Evolutionary conservation across 2,888 invertebrate genomes (phyloP).

Genomic region (Rhamnusium bicolor): DNA sequence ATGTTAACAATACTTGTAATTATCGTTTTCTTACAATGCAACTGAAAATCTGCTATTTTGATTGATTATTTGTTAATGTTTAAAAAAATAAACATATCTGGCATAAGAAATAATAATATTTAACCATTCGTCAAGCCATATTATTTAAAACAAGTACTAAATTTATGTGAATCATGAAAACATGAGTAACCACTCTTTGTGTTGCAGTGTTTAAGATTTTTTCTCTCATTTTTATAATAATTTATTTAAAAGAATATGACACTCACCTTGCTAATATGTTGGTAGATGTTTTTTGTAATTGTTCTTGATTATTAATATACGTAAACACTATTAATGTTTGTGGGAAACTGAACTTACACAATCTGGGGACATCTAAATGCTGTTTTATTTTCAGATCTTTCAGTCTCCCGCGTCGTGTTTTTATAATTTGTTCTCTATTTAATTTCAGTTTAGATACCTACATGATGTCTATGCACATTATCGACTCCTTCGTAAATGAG

Average conservation of each 20-base stretch:
- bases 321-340: slow-evolving; percentile 63
- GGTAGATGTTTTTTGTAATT: slow-evolving; percentile 13
- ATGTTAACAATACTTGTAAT: slow-evolving; percentile 61
- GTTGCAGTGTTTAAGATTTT: slow-evolving; percentile 6
- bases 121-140: background rate
- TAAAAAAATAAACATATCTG: background rate
- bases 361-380: slow-evolving; percentile 70
- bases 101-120: background rate
- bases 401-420: slow-evolving; percentile 68
- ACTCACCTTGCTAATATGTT: slow-evolving; percentile 22
- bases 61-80: background rate
- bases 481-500: background rate
- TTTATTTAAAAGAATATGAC: slow-evolving; percentile 10
- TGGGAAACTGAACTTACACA: slow-evolving; percentile 66
- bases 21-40: slow-evolving; percentile 41
- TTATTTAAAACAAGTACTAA: slow-evolving; percentile 34
- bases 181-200: slow-evolving; percentile 45
- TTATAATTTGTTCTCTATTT: slow-evolving; percentile 47
- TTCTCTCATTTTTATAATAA: slow-evolving; percentile 2
- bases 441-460: slow-evolving; percentile 41
- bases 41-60: background rate
- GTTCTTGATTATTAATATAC: slow-evolving; percentile 43
- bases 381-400: slow-evolving; percentile 71
- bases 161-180: slow-evolving; percentile 50
- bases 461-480: slow-evolving; percentile 23